phyloP scores from a whole-genome alignment of 2,888 invertebrate species.

The Pammene fasciana region DNA sequence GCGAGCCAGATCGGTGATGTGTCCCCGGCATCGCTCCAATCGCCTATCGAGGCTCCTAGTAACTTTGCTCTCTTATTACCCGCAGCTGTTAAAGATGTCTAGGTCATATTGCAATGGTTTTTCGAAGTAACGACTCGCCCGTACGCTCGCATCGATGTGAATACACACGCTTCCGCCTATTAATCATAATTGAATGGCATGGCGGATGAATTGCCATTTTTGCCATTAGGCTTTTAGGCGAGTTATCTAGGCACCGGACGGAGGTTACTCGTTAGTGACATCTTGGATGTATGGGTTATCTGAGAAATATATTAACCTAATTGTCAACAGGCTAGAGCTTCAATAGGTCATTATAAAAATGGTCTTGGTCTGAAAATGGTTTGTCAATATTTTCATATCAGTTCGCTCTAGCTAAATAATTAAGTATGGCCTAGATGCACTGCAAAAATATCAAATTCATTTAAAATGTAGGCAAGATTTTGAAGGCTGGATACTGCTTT shows the following conservation, averaged over 20 bases:
- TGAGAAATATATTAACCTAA: neutral
- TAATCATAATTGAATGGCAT: slow-evolving; percentile 42
- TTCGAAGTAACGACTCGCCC: neutral
- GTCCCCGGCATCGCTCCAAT: slow-evolving; percentile 41
- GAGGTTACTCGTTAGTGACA: slow-evolving; percentile 19
- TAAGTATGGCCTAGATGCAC: too few relatives aligned
- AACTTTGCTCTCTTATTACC: too few relatives aligned
- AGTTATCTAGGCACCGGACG: slow-evolving; percentile 19
- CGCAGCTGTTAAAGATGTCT: too few relatives aligned
- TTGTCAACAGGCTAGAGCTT: neutral
- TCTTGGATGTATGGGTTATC: neutral
- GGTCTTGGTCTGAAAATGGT: neutral
- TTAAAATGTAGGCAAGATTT: too few relatives aligned
- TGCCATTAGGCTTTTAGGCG: slow-evolving; percentile 34
- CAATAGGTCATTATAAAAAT: neutral
- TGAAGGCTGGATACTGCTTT: too few relatives aligned
- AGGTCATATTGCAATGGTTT: neutral
- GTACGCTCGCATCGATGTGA: neutral
- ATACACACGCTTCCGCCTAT: slow-evolving; percentile 33
- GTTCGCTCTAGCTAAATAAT: too few relatives aligned
- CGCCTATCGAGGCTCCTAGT: neutral
- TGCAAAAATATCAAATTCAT: too few relatives aligned
- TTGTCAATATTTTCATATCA: too few relatives aligned
- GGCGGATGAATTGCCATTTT: slow-evolving; percentile 40
- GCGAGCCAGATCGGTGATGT: slow-evolving; percentile 52